Base-by-base conservation (phyloP, 2,113 vertebrate genomes). In the Melanerpes aurifrons region DNA sequence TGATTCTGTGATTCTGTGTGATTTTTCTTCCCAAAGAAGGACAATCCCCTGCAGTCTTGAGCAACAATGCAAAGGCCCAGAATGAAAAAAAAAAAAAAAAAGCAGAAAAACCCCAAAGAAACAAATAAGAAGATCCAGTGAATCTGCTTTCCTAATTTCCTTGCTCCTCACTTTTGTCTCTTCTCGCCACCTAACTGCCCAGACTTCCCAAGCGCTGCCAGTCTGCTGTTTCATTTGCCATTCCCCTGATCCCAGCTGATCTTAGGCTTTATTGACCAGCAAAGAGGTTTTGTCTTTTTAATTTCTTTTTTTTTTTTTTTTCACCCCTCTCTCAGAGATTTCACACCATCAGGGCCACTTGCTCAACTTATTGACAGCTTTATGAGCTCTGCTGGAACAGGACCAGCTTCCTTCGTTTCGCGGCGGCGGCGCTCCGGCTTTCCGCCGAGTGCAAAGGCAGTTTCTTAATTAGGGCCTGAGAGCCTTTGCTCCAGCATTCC, bases 401-500 rank as follows among this genome's bases (percentile, higher is more conserved):
- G 92, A 82, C 96, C 97, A 97, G 93, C 93, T 97, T 96, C 97
- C 96, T 97, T 91, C 40, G 15, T 95, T 96, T 94, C 93, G 80
- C 40, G 40, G 40, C 40, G 40, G 40, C 53, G 10, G 86, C 3
- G 0, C 82, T 95, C 91, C 1, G 78, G 90, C 97, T 96, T 96
- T 97, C 94, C 61, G 59, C 32, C 4, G 83, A 96, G 93, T 92
- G 96, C 94, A 96, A 97, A 94, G 93, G 95, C 58, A 76, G 92
- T n/a, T 93, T 97, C 98, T 98, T 98, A 98, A 99, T 99, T 98
- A 98, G 98, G 97, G 96, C 97, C 97, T 97, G 94, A 96, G 98
- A 98, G 97, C 97, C 97, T 98, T 96, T 94, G 95, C 96, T 98
- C 94, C 97, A 95, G 74, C 86, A 24, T 90, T 97, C 97, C 92